Evolutionary conservation across 1,140 invertebrate genomes (phyloP).

Genomic region (Geopemphigus sp.): DNA sequence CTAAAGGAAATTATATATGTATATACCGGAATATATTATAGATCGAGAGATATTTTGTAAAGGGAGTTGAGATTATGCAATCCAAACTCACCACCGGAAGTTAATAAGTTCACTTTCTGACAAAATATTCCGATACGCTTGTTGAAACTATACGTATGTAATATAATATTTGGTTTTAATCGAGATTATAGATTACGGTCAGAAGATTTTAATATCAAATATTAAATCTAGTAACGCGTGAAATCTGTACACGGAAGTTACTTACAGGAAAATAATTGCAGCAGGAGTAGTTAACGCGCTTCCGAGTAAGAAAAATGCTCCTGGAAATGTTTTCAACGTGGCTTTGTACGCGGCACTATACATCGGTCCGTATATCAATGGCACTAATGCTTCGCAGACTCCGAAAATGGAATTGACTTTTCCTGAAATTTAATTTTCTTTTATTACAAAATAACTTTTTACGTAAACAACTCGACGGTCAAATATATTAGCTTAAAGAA

Average conservation of each 20-base stretch:
- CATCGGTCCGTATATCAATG: constrained; percentile 74
- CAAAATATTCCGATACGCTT: too few species aligned
- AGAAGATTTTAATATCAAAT: not conserved
- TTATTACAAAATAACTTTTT: too few species aligned
- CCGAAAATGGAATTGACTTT: constrained; percentile 80
- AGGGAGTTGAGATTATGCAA: too few species aligned
- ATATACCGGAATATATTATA: too few species aligned
- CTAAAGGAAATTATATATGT: too few species aligned
- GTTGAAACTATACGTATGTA: not conserved
- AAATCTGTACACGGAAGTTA: too few species aligned
- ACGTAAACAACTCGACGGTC: not conserved
- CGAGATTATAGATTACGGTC: not conserved
- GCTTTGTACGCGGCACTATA: constrained; percentile 71
- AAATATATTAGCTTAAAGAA: constrained; percentile 53
- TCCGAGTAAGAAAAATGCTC: constrained; percentile 74
- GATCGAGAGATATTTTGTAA: too few species aligned
- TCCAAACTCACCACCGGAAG: too few species aligned
- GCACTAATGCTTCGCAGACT: constrained; percentile 68
- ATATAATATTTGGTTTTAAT: not conserved
- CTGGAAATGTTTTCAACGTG: constrained; percentile 70
- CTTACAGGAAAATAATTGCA: constrained; percentile 74
- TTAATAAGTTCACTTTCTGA: too few species aligned
- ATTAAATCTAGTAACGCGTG: not conserved
- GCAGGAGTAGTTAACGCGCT: constrained; percentile 71
- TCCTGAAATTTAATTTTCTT: constrained; percentile 58